phyloP scores from a whole-genome alignment of 1,140 invertebrate species.

The Hyphantria cunea region DNA sequence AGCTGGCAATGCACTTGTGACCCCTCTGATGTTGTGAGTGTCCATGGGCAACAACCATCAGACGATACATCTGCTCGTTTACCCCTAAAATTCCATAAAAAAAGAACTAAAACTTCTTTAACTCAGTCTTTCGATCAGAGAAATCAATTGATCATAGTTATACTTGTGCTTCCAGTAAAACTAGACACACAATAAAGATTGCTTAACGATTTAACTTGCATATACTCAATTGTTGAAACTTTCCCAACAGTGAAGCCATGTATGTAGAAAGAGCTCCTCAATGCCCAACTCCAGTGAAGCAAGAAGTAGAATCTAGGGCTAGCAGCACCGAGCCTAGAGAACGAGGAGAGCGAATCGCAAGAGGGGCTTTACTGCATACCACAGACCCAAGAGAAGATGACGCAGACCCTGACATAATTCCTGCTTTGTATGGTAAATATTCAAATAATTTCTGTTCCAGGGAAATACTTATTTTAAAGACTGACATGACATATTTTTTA shows the following conservation, averaged over 20 bases:
- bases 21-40: no score
- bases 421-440: slow-evolving; percentile 90
- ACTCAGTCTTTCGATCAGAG: no score
- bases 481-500: no score
- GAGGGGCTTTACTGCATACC: slow-evolving; percentile 59
- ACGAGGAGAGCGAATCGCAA: slow-evolving; percentile 35
- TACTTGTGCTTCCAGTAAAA: no score
- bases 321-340: slow-evolving; percentile 43
- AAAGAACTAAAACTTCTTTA: no score
- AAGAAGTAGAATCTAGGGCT: slow-evolving; percentile 47
- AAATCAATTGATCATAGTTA: no score
- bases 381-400: slow-evolving; percentile 78
- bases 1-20: no score
- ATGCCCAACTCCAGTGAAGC: slow-evolving; percentile 67
- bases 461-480: neutral
- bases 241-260: slow-evolving; percentile 57
- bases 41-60: no score
- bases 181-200: no score
- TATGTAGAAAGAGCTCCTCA: slow-evolving; percentile 61
- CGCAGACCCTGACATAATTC: slow-evolving; percentile 92
- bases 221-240: neutral
- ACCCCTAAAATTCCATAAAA: no score
- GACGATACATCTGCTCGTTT: no score
- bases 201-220: no score
- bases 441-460: neutral